Base-by-base conservation (phyloP, 2,888 invertebrate genomes). In the Candidula unifasciata region DNA sequence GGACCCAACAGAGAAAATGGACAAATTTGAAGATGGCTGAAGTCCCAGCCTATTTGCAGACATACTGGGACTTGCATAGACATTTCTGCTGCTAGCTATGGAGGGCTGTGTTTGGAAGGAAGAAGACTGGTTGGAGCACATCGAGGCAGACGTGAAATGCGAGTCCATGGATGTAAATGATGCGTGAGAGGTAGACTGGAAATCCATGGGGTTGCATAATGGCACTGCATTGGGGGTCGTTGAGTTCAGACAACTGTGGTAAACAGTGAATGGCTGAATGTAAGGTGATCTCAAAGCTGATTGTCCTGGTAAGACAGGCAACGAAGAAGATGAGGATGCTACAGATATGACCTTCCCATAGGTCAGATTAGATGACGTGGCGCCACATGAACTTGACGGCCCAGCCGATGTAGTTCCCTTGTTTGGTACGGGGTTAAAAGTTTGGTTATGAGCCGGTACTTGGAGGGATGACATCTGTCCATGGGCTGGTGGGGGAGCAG, bases 401-500 rank as follows among this genome's bases (percentile, higher is more conserved):
- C 80, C 66, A 74, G 54, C 13, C 6, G 44, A 44, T 74, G 69
- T 5, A 52, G 68, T 27, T 44, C 73, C 18, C 76, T 71, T 10
- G 77, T 52, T 44, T 80, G 44, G 18, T 74, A 66, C 60, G 57
- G 71, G 81, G 76, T 68, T 68, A 73, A 60, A 66, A 60, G 74
- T 76, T 79, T 64, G 71, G 52, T 30, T 66, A 52, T 52, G 74
- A 6, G 83, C 80, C 68, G 44, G 82, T n/a, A 69, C 37, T 64
- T 60, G 80, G 30, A 78, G 57, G 27, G 77, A 77, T 54, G 78
- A 76, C 82, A 71, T 69, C n/a, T 81, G 69, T 71, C 69, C 84
- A 68, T 79, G 71, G 16, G 80, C 74, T 64, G 74, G 73, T 24
- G 76, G 80, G 66, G 84, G 80, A 1, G 76, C 66, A 3, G 74